phyloP scores from a whole-genome alignment of 2,888 invertebrate genomes.

The Chirona hameri region DNA sequence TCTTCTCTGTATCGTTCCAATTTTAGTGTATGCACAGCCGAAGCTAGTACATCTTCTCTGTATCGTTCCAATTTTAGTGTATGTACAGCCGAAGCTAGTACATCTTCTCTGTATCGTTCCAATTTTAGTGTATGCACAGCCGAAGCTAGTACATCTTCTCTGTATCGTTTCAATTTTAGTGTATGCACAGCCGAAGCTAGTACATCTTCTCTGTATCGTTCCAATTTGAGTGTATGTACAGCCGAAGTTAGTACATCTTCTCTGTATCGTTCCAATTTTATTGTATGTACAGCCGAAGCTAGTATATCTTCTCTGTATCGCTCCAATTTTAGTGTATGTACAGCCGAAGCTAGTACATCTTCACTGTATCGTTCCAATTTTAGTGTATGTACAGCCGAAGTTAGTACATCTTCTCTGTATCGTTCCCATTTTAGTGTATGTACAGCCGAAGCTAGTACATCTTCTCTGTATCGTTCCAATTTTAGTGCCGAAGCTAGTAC shows the following conservation, averaged over 20 bases:
- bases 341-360: conserved; percentile 28
- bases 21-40: conserved; percentile 39
- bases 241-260: conserved; percentile 33
- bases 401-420: conserved; percentile 38
- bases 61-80: conserved; percentile 41
- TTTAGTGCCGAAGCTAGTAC: conserved; percentile 35
- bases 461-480: conserved; percentile 41
- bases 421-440: conserved; percentile 41
- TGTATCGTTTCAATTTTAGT: conserved; percentile 41
- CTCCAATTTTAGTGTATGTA: conserved; percentile 41
- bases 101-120: conserved; percentile 41
- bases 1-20: conserved; percentile 41
- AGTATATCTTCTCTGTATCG: conserved; percentile 39
- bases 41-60: conserved; percentile 37
- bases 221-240: conserved; percentile 41
- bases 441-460: conserved; percentile 6
- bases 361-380: conserved; percentile 41
- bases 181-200: conserved; percentile 35
- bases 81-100: conserved; percentile 33
- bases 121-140: conserved; percentile 40
- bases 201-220: conserved; percentile 40
- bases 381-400: conserved; percentile 38
- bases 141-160: conserved; percentile 35
- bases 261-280: conserved; percentile 41
- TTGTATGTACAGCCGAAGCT: conserved; percentile 37